Evolutionary conservation across 1,140 invertebrate genomes (phyloP).

Genomic region (Tenebrio molitor): DNA sequence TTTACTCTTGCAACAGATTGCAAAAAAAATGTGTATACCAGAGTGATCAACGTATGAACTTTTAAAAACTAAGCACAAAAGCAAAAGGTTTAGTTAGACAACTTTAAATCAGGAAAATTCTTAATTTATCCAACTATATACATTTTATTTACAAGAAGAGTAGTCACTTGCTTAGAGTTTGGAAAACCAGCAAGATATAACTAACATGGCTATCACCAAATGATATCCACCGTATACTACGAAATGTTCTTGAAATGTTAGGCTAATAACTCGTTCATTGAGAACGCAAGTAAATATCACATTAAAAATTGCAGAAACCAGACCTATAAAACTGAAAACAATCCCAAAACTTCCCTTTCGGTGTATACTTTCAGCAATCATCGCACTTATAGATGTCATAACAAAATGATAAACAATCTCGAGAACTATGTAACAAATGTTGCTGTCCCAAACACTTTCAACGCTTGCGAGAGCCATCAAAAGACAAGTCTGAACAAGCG

Average conservation of each 20-base stretch:
- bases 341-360: neutral
- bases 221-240: neutral
- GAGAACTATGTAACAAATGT: neutral
- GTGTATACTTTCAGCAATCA: neutral
- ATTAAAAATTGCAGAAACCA: neutral
- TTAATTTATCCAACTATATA: too few relatives aligned
- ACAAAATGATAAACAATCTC: neutral
- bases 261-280: neutral
- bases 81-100: too few relatives aligned
- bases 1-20: too few relatives aligned
- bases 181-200: neutral
- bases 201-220: neutral
- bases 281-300: neutral
- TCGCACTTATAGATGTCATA: neutral
- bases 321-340: slow-evolving; percentile 24
- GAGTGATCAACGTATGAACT: too few relatives aligned
- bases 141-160: too few relatives aligned
- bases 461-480: neutral
- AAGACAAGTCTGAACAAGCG: neutral
- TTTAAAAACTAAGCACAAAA: too few relatives aligned
- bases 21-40: too few relatives aligned
- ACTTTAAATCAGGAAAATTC: too few relatives aligned
- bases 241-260: neutral
- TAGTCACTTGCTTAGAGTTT: too few relatives aligned
- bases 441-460: neutral